A percentile compares a stretch with the other conserved stretches of the same genome.
phyloP scores from a whole-genome alignment of 2,797 vertebrate species.

The Astyanax mexicanus region DNA sequence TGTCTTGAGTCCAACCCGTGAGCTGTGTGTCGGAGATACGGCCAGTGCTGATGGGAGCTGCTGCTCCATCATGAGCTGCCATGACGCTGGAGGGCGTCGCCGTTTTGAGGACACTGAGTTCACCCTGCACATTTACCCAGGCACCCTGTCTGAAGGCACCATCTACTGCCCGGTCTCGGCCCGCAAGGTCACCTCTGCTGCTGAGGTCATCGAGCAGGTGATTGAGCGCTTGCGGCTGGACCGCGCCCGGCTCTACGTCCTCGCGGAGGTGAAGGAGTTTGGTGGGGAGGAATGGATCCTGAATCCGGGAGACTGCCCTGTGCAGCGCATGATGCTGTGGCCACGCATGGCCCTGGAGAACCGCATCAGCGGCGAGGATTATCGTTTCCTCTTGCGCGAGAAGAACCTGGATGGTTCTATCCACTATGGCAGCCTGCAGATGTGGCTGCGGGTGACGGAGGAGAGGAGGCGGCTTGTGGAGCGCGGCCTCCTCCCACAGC shows the following conservation, averaged over 20 bases:
- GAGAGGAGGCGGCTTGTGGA: conserved; percentile 92
- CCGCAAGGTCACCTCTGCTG: conserved; percentile 91
- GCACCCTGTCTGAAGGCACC: conserved; percentile 91
- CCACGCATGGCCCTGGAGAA: conserved; percentile 95
- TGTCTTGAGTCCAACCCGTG: conserved; percentile 78
- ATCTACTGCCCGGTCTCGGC: conserved; percentile 96
- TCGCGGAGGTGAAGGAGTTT: conserved; percentile 98
- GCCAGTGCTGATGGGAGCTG: conserved; percentile 81
- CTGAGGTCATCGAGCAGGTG: conserved; percentile 94
- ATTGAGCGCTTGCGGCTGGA: conserved; percentile 91
- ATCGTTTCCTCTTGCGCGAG: conserved; percentile 94
- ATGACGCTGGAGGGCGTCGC: conserved; percentile 94
- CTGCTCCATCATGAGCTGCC: conserved; percentile 94
- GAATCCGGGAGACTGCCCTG: conserved; percentile 94
- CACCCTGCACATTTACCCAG: conserved; percentile 93
- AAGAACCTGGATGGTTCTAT: conserved; percentile 98
- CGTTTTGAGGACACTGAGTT: conserved; percentile 95
- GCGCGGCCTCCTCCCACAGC: conserved; percentile 93
- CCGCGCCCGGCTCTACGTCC: conserved; percentile 90
- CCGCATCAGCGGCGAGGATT: conserved; percentile 90
- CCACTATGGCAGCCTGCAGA: conserved; percentile 95
- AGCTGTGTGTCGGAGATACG: conserved; percentile 72
- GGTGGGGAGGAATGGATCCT: conserved; percentile 99
- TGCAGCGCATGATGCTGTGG: conserved; percentile 99
- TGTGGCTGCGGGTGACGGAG: conserved; percentile 95